Evolutionary conservation across 1,140 invertebrate genomes (phyloP).

Genomic region (Drosophila burlai): DNA sequence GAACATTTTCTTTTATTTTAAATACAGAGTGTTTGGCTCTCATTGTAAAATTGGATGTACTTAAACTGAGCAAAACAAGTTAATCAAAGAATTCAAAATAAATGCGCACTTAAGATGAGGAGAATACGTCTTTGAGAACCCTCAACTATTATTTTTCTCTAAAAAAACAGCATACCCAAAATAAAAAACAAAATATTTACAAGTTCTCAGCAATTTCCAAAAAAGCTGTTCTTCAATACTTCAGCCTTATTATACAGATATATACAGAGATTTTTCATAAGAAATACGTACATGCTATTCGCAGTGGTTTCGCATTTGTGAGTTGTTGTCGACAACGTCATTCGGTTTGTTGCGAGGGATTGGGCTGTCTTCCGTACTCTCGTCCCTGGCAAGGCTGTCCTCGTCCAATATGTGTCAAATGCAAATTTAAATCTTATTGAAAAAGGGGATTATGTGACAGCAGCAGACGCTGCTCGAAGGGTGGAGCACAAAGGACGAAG

Average conservation of each 20-base stretch:
- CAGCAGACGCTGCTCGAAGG: slow-evolving; percentile 59
- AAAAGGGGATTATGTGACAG: slow-evolving; percentile 81
- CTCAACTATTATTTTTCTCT: not conserved
- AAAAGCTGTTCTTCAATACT: slow-evolving; percentile 16
- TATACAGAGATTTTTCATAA: slow-evolving; percentile 28
- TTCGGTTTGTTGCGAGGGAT: slow-evolving; percentile 37
- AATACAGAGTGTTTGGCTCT: not conserved
- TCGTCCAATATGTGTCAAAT: slow-evolving; percentile 84
- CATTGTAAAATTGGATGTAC: not conserved
- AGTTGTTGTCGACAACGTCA: slow-evolving; percentile 25
- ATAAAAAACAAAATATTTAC: not conserved
- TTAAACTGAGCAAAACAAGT: not conserved
- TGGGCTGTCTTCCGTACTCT: slow-evolving; percentile 21
- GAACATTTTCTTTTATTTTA: not conserved
- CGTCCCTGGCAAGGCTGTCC: slow-evolving; percentile 44
- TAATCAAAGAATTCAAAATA: not conserved
- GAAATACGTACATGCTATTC: slow-evolving; percentile 21
- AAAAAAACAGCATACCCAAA: accelerated
- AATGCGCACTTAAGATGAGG: not conserved
- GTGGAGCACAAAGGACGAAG: slow-evolving; percentile 4
- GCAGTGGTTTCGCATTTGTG: slow-evolving; percentile 1
- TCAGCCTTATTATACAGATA: slow-evolving; percentile 40
- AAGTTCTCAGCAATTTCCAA: not conserved
- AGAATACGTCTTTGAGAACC: not conserved
- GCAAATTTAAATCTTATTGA: slow-evolving; percentile 84